Evolutionary conservation across 2,797 vertebrate genomes (phyloP).

Genomic region (Danio kyathit): DNA sequence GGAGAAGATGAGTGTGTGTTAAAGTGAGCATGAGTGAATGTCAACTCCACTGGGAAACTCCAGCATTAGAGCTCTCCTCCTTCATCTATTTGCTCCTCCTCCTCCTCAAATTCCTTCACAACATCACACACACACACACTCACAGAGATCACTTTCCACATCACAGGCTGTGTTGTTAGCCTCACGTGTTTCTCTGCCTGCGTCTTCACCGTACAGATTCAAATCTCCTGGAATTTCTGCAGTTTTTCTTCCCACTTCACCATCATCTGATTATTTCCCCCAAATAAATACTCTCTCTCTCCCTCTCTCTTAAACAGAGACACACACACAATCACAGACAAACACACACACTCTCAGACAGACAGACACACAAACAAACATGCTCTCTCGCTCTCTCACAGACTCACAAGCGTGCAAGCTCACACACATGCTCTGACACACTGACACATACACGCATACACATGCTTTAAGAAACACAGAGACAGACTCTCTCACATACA

Average conservation of each 20-base stretch:
- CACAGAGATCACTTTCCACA: background rate
- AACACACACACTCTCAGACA: no score
- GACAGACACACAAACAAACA: no score
- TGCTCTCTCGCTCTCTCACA: no score
- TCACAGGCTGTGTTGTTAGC: background rate
- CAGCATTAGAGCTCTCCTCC: background rate
- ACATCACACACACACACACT: no score
- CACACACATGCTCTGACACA: background rate
- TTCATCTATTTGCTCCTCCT: constrained; percentile 9
- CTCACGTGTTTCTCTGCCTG: background rate
- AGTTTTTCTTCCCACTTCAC: background rate
- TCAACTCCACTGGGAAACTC: constrained; percentile 11
- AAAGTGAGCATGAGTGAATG: constrained; percentile 35
- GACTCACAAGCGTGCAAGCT: no score
- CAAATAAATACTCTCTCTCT: background rate
- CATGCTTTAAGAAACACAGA: no score
- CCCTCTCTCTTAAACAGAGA: no score
- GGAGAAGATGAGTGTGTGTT: constrained; percentile 37
- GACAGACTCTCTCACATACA: no score
- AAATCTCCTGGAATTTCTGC: constrained; percentile 1
- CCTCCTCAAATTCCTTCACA: constrained; percentile 12
- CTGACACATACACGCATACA: no score
- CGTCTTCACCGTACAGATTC: background rate
- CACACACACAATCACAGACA: no score
- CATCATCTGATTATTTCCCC: background rate